Evolutionary conservation across 2,888 invertebrate species (phyloP), one percentile per base, ranked within the genome.

Genomic region (Mystacides longicornis): DNA sequence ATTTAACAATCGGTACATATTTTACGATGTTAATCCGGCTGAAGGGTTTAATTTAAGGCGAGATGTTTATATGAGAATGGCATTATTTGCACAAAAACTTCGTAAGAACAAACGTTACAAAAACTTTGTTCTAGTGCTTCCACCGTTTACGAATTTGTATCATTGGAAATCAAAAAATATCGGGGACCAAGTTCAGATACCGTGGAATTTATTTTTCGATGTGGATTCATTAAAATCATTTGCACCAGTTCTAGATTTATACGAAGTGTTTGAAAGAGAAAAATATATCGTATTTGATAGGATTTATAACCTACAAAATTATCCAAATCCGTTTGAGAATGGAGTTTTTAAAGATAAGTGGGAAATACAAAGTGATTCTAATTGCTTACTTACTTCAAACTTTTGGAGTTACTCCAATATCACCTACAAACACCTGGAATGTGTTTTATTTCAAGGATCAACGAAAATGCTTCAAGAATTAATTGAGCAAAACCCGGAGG

Each of bases 21-120:
- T 57, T 51, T 99, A 96, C 71, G 94, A 96, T 68, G 87, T 98
- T 0, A 98, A 98, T 75, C 87, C 86, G 2, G 87, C 90, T 0
- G 98, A 99, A 77, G 99, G 99, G 0, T 99, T 99, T 68, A 99
- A 99, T 75, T 78, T 99, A 59, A 80, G 96, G 16, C 80, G 98
- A 31, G 98, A 99, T 76, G 97, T 99, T 1, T 98, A 93, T 67
- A 86, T 98, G 79, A 81, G 98, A 63, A 80, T 95, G 65, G 94
- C 96, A 1, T 86, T 89, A 48, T 84, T 96, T 67, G 77, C 92
- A 0, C 79, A 85, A 23, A 80, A 84, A 57, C 75, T 93, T 52
- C 77, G 81, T 56, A 76, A 77, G 55, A 68, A 72, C 11, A 71
- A 71, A 0, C 68, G 69, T 56, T 47, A 51, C 14, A 48, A 47